These are phyloP conservation scores for Amphipoea oculea DNA, from an alignment of 2,888 invertebrate species.

Conservation along the genomic window DNA sequence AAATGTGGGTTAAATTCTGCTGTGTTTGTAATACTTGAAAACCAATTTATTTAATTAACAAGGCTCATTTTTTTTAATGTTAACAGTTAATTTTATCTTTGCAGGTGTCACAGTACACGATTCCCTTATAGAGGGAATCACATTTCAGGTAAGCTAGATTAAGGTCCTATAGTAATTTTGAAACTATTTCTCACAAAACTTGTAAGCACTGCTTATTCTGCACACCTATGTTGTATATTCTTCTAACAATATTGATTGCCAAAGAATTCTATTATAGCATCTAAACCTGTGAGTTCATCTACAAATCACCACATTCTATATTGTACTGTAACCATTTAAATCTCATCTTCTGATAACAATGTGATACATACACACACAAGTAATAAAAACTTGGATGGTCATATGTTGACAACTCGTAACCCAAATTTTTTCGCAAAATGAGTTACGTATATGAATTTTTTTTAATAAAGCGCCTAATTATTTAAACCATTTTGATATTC, in stretches of 20 bases:
- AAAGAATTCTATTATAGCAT: neutral
- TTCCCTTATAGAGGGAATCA: constrained; percentile 83
- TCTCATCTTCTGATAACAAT: constrained; percentile 11
- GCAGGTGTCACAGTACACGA: constrained; percentile 85
- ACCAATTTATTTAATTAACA: neutral
- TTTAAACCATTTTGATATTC: too few species aligned
- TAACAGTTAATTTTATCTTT: constrained; percentile 64
- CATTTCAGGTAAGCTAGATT: constrained; percentile 80
- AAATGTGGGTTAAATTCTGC: neutral
- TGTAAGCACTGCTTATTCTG: neutral
- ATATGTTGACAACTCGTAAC: too few species aligned
- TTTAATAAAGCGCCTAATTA: too few species aligned
- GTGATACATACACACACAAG: neutral
- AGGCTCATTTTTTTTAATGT: neutral
- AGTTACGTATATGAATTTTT: too few species aligned
- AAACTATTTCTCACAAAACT: neutral
- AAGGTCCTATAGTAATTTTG: too few species aligned
- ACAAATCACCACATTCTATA: neutral
- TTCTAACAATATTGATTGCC: too few species aligned
- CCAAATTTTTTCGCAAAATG: too few species aligned
- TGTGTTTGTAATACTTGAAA: neutral
- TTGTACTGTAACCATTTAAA: constrained; percentile 2
- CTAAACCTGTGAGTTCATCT: neutral
- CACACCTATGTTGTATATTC: neutral
- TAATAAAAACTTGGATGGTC: neutral